Conservation (phyloP, 1,140 invertebrate genomes). For the Reticulitermes speratus region DNA sequence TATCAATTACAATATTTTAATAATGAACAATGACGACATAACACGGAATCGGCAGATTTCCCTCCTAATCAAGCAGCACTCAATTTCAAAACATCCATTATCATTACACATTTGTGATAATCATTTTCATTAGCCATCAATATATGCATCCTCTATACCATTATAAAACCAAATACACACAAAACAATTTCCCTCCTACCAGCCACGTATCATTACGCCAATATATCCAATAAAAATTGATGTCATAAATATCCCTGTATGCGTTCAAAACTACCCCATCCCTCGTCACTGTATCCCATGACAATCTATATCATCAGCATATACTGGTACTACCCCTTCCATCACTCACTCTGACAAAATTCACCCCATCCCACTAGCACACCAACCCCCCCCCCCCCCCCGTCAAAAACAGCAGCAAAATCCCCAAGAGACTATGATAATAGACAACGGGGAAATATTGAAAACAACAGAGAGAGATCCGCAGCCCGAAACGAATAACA, state of each 20-base stretch:
- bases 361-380: slow-evolving; percentile 14
- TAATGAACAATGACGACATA: not conserved
- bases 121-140: not conserved
- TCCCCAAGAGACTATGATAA: slow-evolving; percentile 26
- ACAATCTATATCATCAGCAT: slow-evolving; percentile 3
- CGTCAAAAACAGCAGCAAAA: slow-evolving; percentile 29
- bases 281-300: not conserved
- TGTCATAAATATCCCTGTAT: slow-evolving; percentile 8
- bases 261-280: not conserved
- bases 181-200: not conserved
- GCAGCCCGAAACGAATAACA: slow-evolving; percentile 28
- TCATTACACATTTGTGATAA: not conserved
- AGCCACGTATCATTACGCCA: slow-evolving; percentile 20
- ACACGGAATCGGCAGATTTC: not conserved
- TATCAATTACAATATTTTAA: not conserved
- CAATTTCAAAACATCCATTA: not conserved
- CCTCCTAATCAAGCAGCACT: not conserved
- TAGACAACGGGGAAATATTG: slow-evolving; percentile 26
- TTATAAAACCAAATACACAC: slow-evolving; percentile 16
- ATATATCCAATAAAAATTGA: slow-evolving; percentile 15
- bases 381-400: not conserved
- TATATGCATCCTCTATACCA: not conserved
- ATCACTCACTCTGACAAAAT: not conserved
- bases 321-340: slow-evolving; percentile 18
- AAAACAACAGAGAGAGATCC: slow-evolving; percentile 28